Percentiles rank a stretch among this genome's conserved stretches.
phyloP scores from a whole-genome alignment of 2,888 invertebrate species.

The Drosophila testacea region DNA sequence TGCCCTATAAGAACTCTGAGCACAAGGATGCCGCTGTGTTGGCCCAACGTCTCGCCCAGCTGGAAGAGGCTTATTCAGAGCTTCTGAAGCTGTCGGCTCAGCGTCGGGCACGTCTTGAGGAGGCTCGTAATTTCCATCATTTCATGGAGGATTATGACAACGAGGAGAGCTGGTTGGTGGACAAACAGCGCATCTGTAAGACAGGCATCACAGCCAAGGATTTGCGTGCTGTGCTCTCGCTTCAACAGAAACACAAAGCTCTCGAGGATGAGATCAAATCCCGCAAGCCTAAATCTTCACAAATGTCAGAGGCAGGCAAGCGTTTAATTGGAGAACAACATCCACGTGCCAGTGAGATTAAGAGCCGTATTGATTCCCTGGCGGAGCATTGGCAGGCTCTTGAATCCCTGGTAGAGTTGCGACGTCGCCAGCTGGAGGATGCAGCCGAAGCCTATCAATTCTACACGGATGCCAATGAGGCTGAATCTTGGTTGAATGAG shows the following conservation, averaged over 20 bases:
- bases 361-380: slow-evolving; percentile 91
- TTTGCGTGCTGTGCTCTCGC: slow-evolving; percentile 93
- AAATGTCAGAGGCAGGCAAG: slow-evolving; percentile 90
- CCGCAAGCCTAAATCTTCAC: slow-evolving; percentile 89
- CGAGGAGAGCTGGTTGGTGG: slow-evolving; percentile 98
- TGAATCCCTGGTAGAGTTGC: slow-evolving; percentile 91
- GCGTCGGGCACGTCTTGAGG: slow-evolving; percentile 94
- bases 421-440: slow-evolving; percentile 92
- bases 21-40: slow-evolving; percentile 87
- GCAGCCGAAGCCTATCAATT: slow-evolving; percentile 98
- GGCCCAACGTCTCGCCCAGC: slow-evolving; percentile 90
- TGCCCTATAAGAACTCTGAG: slow-evolving; percentile 87
- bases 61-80: slow-evolving; percentile 92
- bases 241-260: slow-evolving; percentile 97
- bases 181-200: slow-evolving; percentile 96
- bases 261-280: slow-evolving; percentile 94
- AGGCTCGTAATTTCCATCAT: slow-evolving; percentile 96
- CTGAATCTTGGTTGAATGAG: slow-evolving; percentile 98
- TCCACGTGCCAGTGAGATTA: slow-evolving; percentile 92
- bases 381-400: slow-evolving; percentile 95
- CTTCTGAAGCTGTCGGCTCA: slow-evolving; percentile 85
- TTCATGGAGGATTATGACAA: slow-evolving; percentile 99
- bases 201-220: slow-evolving; percentile 98
- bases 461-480: slow-evolving; percentile 98
- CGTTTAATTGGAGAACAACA: slow-evolving; percentile 92